phyloP scores from a whole-genome alignment of 2,888 invertebrate species.

The Drosophila siamana region DNA sequence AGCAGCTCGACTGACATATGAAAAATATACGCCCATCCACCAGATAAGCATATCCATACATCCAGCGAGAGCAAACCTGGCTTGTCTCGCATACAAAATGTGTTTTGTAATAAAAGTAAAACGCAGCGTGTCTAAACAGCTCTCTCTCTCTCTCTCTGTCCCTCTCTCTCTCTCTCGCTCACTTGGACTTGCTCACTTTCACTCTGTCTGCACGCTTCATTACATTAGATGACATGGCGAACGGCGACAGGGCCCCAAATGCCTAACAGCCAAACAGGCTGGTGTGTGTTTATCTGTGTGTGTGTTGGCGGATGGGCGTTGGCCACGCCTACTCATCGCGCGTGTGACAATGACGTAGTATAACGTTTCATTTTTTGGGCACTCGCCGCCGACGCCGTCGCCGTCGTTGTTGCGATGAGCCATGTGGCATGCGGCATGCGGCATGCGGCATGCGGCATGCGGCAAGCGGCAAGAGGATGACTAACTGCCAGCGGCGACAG shows the following conservation, averaged over 20 bases:
- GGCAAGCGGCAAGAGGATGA: constrained; percentile 57
- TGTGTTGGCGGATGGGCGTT: constrained; percentile 12
- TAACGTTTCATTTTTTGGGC: constrained; percentile 63
- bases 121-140: constrained; percentile 39
- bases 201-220: constrained; percentile 57
- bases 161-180: constrained; percentile 6
- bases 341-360: constrained; percentile 76
- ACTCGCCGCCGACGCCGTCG: constrained; percentile 19
- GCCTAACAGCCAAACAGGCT: too few relatives aligned
- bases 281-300: constrained; percentile 17
- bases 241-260: constrained; percentile 42
- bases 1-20: constrained; percentile 52
- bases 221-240: constrained; percentile 78
- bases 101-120: constrained; percentile 56
- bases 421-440: constrained; percentile 29
- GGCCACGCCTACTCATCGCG: constrained; percentile 41
- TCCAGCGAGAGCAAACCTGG: constrained; percentile 15
- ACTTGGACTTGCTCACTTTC: constrained; percentile 1
- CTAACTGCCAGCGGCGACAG: constrained; percentile 71
- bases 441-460: constrained; percentile 28
- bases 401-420: constrained; percentile 14
- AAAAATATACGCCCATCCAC: constrained; percentile 30
- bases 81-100: constrained; percentile 56
- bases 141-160: constrained; percentile 8
- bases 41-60: constrained; percentile 37